phyloP scores from a whole-genome alignment of 2,113 vertebrate genomes.

The Arizona elegans region DNA sequence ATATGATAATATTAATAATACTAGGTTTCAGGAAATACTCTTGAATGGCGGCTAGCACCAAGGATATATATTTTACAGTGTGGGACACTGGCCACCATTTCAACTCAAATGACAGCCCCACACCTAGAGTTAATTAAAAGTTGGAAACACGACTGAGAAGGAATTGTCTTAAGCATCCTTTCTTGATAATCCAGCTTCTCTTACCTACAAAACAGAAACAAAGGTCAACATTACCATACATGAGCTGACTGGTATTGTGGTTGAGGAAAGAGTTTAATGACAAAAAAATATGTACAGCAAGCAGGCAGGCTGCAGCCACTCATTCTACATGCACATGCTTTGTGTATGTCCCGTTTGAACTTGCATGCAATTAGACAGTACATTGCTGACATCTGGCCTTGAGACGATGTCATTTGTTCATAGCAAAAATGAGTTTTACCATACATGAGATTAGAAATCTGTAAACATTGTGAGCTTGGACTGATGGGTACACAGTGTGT shows the following conservation, averaged over 20 bases:
- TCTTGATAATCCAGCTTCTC: neutral
- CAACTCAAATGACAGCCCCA: too few species aligned
- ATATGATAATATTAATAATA: neutral
- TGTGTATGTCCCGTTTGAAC: neutral
- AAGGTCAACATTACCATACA: neutral
- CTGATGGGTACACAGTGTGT: constrained; percentile 8
- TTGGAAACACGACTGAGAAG: neutral
- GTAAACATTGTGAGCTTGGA: neutral
- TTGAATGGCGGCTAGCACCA: neutral
- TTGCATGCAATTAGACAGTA: neutral
- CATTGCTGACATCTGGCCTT: neutral
- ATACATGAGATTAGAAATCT: constrained; percentile 10
- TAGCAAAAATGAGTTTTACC: neutral
- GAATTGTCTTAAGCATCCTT: neutral
- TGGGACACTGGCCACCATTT: neutral
- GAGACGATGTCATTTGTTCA: neutral
- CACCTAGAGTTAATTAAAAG: neutral
- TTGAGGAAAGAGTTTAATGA: neutral
- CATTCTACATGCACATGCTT: neutral
- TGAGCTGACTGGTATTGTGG: neutral
- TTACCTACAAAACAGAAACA: neutral
- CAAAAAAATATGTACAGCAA: neutral
- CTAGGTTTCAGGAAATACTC: neutral
- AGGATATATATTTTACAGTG: neutral
- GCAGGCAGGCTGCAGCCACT: neutral